Base-by-base conservation (phyloP, 2,113 vertebrate species). In the Parus major region DNA sequence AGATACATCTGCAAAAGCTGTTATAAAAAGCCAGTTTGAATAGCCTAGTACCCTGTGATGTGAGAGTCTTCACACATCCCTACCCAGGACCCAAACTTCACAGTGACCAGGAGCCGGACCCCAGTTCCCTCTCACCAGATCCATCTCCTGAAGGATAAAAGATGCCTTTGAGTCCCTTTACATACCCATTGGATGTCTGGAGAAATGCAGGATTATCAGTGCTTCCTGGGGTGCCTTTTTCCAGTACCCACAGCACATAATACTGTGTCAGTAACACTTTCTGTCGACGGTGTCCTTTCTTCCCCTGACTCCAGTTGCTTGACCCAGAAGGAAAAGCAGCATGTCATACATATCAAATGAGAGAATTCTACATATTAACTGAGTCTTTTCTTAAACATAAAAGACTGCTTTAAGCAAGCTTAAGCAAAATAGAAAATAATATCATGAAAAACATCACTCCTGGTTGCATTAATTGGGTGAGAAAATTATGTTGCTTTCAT, bases 181-280 rank as follows among this genome's bases (percentile, higher is more conserved):
- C 11, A n/a, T 22, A 28, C 16, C 36, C 22, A 11, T 4, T 29
- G 27, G 18, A 47, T 29, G 10, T 12, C 57, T 82, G 66, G 60
- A 75, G 69, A 70, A 69, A 49, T 17, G 24, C 49, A 52, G 41
- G 20, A 20, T 20, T 18, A 44, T 41, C 36, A 15, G 22, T 21
- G 29, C 49, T 60, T 86, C 29, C 41, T 2, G 0, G 16, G 31
- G 41, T 24, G 39, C n/a, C 25, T 64, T 72, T 42, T 61, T 28
- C 12, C 11, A 39, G 35, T 15, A 20, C 21, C 14, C 8, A 2
- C 1, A 3, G 16, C 17, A 8, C 16, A 4, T 0, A 65, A 29
- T 2, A 22, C 16, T 19, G 28, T 27, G 28, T 27, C 61, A 73
- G 14, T 9, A 81, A 44, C 4, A 4, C 5, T 63, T 66, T 41